phyloP scores from a whole-genome alignment of 2,797 vertebrate species.

The Tauraco hartlaubi region DNA sequence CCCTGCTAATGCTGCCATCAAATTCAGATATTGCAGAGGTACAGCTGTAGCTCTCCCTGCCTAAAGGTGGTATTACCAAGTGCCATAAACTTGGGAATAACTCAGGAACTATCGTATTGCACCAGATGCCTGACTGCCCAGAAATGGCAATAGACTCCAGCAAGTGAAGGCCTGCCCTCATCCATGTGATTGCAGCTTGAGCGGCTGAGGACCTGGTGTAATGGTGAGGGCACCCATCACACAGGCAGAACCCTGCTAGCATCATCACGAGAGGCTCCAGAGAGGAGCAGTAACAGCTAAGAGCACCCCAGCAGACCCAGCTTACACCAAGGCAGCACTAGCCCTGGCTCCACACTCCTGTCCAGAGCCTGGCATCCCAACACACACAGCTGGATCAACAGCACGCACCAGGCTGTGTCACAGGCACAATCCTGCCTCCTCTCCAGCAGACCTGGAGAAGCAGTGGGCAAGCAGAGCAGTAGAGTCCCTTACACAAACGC shows the following conservation, averaged over 20 bases:
- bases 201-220: not conserved
- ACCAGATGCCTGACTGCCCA: not conserved
- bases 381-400: not conserved
- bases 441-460: not conserved
- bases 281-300: not conserved
- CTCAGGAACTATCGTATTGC: not conserved
- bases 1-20: not conserved
- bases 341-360: not conserved
- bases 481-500: not conserved
- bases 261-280: fast-evolving
- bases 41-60: not conserved
- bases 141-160: not conserved
- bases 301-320: not conserved
- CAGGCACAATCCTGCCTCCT: not conserved
- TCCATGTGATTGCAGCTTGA: not conserved
- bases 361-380: not conserved
- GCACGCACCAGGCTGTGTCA: not conserved
- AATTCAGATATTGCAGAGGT: not conserved
- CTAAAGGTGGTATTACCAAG: not conserved
- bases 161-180: not conserved
- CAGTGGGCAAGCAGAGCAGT: not conserved
- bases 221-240: not conserved
- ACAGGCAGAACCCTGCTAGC: not conserved
- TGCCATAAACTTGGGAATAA: not conserved
- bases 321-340: not conserved